Conservation (phyloP, 2,888 invertebrate genomes). For the Dexiosoma caninum region DNA sequence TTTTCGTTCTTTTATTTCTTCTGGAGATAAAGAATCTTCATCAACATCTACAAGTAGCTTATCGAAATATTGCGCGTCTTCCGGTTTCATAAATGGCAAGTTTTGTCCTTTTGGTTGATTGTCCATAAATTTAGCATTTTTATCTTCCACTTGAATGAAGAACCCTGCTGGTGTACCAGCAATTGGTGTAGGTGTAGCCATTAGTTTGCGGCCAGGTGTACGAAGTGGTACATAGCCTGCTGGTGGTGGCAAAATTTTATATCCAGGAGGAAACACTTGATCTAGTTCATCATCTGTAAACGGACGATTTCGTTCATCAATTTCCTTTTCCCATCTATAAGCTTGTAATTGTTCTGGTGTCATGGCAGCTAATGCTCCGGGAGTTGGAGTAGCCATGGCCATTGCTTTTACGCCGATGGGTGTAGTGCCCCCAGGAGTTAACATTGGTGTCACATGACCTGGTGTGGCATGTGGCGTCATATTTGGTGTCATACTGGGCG, state of each 20-base stretch:
- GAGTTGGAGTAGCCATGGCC: conserved; percentile 99
- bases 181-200: conserved; percentile 98
- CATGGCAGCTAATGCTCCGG: conserved; percentile 97
- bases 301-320: conserved; percentile 98
- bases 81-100: conserved; percentile 99
- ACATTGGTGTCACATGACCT: conserved; percentile 82
- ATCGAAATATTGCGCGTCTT: conserved; percentile 99
- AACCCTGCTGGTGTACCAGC: conserved; percentile 94
- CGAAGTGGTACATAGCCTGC: conserved; percentile 97
- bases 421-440: conserved; percentile 91
- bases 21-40: conserved; percentile 95
- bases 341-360: conserved; percentile 99
- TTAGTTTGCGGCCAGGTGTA: conserved; percentile 97
- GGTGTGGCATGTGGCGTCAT: conserved; percentile 88
- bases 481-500: conserved; percentile 82
- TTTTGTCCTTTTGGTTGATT: conserved; percentile 97
- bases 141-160: conserved; percentile 95
- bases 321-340: conserved; percentile 98
- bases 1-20: conserved; percentile 98
- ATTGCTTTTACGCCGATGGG: conserved; percentile 96
- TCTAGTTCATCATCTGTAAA: conserved; percentile 98
- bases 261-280: conserved; percentile 97
- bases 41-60: conserved; percentile 98
- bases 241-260: conserved; percentile 97
- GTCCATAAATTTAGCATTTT: conserved; percentile 91